Evolutionary conservation across 2,888 invertebrate species (phyloP).

Genomic region (Entomobrya multifasciata): DNA sequence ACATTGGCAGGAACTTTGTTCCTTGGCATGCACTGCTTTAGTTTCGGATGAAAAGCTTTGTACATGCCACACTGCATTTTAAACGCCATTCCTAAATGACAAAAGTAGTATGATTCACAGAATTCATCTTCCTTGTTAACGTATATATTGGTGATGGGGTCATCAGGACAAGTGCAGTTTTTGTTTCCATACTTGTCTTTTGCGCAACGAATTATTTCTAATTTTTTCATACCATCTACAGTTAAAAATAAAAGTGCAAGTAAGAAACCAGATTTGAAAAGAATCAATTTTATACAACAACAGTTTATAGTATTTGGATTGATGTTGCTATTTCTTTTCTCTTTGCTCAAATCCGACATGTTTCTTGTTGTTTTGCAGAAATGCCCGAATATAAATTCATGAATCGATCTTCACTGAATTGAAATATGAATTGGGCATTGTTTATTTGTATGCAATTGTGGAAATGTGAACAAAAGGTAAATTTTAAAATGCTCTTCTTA

Average conservation of each 20-base stretch:
- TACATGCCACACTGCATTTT: slow-evolving; percentile 61
- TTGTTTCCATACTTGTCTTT: slow-evolving; percentile 34
- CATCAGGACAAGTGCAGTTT: slow-evolving; percentile 71
- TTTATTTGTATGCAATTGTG: too few relatives aligned
- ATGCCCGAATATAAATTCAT: too few relatives aligned
- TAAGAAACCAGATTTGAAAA: too few relatives aligned
- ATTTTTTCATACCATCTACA: background rate
- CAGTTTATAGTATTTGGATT: too few relatives aligned
- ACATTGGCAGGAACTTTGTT: slow-evolving; percentile 46
- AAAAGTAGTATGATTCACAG: slow-evolving; percentile 71
- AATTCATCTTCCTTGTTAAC: slow-evolving; percentile 60
- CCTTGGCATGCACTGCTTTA: slow-evolving; percentile 66
- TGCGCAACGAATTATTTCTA: slow-evolving; percentile 42
- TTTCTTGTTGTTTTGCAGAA: too few relatives aligned
- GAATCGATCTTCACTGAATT: too few relatives aligned
- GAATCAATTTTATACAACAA: too few relatives aligned
- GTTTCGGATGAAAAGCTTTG: slow-evolving; percentile 73
- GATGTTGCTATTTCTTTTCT: too few relatives aligned
- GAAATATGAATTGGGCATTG: too few relatives aligned
- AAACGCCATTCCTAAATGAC: slow-evolving; percentile 74
- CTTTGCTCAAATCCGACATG: too few relatives aligned
- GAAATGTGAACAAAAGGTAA: too few relatives aligned
- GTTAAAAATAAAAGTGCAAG: background rate
- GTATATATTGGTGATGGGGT: slow-evolving; percentile 73
- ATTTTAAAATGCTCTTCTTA: too few relatives aligned